A percentile compares a stretch with the other conserved stretches of the same genome.
Conservation (phyloP, 2,888 invertebrate species). For the Salpingus planirostris region DNA sequence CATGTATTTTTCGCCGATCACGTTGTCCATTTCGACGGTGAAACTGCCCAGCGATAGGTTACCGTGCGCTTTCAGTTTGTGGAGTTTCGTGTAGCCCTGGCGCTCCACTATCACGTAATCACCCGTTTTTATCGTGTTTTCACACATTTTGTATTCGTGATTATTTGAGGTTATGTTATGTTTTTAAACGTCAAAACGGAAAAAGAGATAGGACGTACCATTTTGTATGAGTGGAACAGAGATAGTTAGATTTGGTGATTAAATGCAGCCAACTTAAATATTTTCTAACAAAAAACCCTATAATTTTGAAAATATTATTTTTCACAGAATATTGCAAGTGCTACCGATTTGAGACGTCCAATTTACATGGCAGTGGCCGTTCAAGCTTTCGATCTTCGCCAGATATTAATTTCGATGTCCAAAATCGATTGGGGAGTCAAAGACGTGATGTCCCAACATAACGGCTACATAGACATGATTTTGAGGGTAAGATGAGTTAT, state of each 20-base stretch:
- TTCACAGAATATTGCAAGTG: slow-evolving; percentile 56
- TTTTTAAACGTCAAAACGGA: too few relatives aligned
- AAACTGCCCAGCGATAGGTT: slow-evolving; percentile 61
- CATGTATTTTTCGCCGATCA: slow-evolving; percentile 61
- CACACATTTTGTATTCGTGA: too few relatives aligned
- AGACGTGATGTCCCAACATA: slow-evolving; percentile 92
- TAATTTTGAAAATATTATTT: slow-evolving; percentile 2
- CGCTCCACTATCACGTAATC: slow-evolving; percentile 69
- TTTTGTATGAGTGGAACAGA: neutral
- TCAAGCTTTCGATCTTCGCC: slow-evolving; percentile 67
- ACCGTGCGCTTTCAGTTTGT: slow-evolving; percentile 59
- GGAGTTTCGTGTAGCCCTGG: slow-evolving; percentile 68
- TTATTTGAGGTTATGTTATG: too few relatives aligned
- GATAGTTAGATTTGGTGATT: too few relatives aligned
- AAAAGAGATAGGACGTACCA: too few relatives aligned
- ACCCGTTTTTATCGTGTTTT: slow-evolving; percentile 53
- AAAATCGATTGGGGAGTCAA: slow-evolving; percentile 93
- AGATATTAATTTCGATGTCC: slow-evolving; percentile 75
- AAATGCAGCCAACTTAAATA: neutral
- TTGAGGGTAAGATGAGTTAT: slow-evolving; percentile 48
- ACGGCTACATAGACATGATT: slow-evolving; percentile 74
- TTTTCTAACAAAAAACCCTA: too few relatives aligned
- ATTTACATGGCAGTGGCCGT: slow-evolving; percentile 82
- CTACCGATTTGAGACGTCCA: slow-evolving; percentile 68
- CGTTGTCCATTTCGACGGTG: slow-evolving; percentile 55